Percentiles rank a stretch among this genome's conserved stretches.
These are phyloP conservation scores for Lamprologus callipterus DNA, from an alignment of 2,113 vertebrate species.

Conservation along the genomic window DNA sequence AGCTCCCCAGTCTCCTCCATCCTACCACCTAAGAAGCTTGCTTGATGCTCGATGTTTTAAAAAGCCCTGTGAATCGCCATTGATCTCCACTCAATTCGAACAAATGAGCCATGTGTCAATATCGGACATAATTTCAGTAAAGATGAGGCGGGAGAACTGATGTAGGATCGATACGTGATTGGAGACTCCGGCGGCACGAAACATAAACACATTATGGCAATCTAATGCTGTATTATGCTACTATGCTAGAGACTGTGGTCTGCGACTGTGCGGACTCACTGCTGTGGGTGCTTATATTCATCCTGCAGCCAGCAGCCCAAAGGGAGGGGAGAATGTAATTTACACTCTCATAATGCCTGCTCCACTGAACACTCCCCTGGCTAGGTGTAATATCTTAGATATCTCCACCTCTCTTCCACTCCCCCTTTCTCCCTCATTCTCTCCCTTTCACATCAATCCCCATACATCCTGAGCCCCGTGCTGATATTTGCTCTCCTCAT, in stretches of 20 bases:
- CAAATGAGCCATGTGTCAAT: conserved; percentile 32
- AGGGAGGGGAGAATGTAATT: conserved; percentile 58
- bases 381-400: conserved; percentile 58
- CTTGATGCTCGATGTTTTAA: conserved; percentile 6
- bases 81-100: conserved; percentile 24
- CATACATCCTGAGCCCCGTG: conserved; percentile 1
- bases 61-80: conserved; percentile 15
- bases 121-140: conserved; percentile 24
- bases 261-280: conserved; percentile 1
- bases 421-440: background rate
- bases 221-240: conserved; percentile 13
- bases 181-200: conserved; percentile 13
- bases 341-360: conserved; percentile 59
- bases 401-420: conserved; percentile 25
- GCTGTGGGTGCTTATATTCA: conserved; percentile 53
- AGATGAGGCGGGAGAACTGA: background rate
- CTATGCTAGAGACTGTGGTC: conserved; percentile 13
- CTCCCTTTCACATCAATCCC: background rate
- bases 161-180: conserved; percentile 1
- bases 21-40: background rate
- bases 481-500: conserved; percentile 41
- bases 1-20: background rate
- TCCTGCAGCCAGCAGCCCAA: conserved; percentile 36
- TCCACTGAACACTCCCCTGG: conserved; percentile 49
- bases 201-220: conserved; percentile 3